Percentiles rank a stretch among this genome's conserved stretches.
These are phyloP conservation scores for Dysmachus trigonus DNA, from an alignment of 2,888 invertebrate species.

Conservation along the genomic window DNA sequence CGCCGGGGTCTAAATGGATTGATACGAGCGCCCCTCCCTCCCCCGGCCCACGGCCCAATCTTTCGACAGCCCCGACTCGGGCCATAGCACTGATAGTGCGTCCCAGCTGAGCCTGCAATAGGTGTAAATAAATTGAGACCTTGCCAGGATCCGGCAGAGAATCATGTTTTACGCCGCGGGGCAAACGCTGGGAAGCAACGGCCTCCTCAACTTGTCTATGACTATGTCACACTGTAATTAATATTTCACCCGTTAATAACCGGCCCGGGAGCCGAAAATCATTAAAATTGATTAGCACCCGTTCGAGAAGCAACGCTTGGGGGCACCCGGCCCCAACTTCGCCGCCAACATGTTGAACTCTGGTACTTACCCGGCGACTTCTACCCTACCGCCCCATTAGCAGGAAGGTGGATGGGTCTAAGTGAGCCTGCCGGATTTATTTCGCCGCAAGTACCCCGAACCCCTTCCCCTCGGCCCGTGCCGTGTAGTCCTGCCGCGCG, in stretches of 20 bases:
- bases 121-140: neutral
- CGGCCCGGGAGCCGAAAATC: neutral
- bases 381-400: neutral
- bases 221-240: constrained; percentile 26
- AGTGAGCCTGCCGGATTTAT: neutral
- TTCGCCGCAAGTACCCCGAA: neutral
- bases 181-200: neutral
- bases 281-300: constrained; percentile 24
- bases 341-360: neutral
- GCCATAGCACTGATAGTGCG: neutral
- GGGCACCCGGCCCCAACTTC: neutral
- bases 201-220: neutral
- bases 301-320: neutral
- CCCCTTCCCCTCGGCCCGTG: neutral
- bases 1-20: constrained; percentile 9
- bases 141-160: neutral
- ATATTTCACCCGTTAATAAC: constrained; percentile 7
- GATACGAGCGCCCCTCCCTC: neutral
- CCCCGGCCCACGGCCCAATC: neutral
- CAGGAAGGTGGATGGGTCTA: neutral
- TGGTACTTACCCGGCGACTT: neutral
- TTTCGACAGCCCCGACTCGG: neutral
- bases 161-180: neutral
- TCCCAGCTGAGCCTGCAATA: neutral
- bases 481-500: neutral